These are phyloP conservation scores for Coracopsis vasa DNA, from an alignment of 2,113 vertebrate genomes.

Conservation along the genomic window DNA sequence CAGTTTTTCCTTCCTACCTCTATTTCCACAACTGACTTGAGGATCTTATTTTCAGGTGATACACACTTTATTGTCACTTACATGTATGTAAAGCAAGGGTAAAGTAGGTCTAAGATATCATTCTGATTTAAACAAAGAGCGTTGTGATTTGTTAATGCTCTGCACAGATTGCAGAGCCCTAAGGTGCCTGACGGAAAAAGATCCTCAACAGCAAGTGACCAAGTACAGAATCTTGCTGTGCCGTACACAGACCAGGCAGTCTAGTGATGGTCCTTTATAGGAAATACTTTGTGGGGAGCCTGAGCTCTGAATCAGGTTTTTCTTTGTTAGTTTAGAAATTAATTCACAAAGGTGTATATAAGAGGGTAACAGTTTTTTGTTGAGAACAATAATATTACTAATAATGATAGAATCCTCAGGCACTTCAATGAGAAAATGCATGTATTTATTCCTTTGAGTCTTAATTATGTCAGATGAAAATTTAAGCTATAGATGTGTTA, in stretches of 20 bases:
- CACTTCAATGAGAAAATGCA: background rate
- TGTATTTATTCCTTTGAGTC: background rate
- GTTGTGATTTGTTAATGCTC: background rate
- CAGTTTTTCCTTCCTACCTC: background rate
- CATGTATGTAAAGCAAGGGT: background rate
- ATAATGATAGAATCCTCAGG: background rate
- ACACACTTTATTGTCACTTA: background rate
- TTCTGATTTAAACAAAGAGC: background rate
- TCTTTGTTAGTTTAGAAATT: background rate
- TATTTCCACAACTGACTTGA: background rate
- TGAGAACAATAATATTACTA: background rate
- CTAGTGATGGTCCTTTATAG: background rate
- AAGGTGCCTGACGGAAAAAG: background rate
- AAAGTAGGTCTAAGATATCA: background rate
- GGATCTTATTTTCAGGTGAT: background rate
- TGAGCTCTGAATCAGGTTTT: background rate
- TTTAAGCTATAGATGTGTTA: background rate
- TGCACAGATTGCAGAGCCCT: slow-evolving; percentile 15
- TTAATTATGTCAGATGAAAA: background rate
- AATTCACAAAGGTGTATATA: background rate
- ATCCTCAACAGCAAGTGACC: background rate
- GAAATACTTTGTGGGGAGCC: background rate
- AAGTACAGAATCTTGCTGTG: slow-evolving; percentile 4
- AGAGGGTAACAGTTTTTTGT: background rate
- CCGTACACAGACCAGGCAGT: background rate